Evolutionary conservation across 2,797 vertebrate genomes (phyloP), one percentile per base, ranked within the genome.

Genomic region (Tragelaphus eurycerus): DNA sequence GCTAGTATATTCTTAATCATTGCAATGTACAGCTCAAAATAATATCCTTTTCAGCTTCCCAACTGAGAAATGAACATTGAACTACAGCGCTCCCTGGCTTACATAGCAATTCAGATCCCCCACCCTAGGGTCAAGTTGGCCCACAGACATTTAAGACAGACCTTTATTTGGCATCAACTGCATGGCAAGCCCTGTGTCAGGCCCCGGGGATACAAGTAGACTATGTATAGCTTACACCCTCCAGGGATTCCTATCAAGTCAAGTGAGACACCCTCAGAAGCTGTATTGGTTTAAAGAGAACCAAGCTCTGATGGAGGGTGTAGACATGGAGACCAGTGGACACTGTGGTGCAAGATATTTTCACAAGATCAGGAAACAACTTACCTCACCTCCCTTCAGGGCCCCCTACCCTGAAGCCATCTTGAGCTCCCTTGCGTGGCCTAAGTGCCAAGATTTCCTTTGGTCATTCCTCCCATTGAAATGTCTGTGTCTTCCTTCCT

Each of bases 71-170:
- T 55, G 86, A 91, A 48, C 59, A 27, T 46, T 87, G 89, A 91
- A 48, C 48, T n/a, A 86, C 48, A 94, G 93, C 17, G 38, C 86
- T 86, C 90, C 21, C 82, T 94, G 74, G 78, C 67, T 95, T n/a
- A 55, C 31, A n/a, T 10, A 31, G 71, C 52, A 50, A 84, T 93
- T 74, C 54, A 60, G 85, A 62, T 17, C 4, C 9, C 34, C 89
- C 74, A 23, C 19, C 71, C 27, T 23, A 84, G 88, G 50, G 57
- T 67, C 46, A 86, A 90, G 55, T 7, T 85, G 60, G 48, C 50
- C 55, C 8, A 19, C 38, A 48, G 16, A 86, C 88, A 74, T 71
- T 74, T 21, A 52, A 76, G 64, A 78, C 1, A 43, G 62, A 93
- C 2, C 4, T 83, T 74, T 10, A 62, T 7, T 57, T 60, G 92